These are phyloP conservation scores for Tetropium fuscum DNA, from an alignment of 2,888 invertebrate species.

Conservation along the genomic window DNA sequence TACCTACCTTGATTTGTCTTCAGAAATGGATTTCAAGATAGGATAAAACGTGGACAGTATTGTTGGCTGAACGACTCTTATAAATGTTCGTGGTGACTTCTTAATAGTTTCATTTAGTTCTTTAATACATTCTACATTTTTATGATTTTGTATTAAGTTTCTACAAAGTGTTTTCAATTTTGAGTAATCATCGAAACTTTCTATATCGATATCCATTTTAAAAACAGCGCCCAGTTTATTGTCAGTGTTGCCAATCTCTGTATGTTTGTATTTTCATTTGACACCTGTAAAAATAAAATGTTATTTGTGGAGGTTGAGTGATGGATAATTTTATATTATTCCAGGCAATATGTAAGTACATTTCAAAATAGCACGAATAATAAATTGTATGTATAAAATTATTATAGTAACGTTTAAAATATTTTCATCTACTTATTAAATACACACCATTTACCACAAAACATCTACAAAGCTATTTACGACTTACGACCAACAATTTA, in stretches of 20 bases:
- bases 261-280: conserved; percentile 9
- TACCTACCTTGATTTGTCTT: conserved; percentile 44
- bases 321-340: no score
- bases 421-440: no score
- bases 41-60: conserved; percentile 51
- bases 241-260: conserved; percentile 9
- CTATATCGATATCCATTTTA: conserved; percentile 32
- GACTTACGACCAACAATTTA: no score
- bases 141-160: conserved; percentile 45
- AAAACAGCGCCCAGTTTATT: conserved; percentile 23
- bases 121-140: conserved; percentile 42
- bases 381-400: no score
- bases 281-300: background rate
- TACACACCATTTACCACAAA: no score
- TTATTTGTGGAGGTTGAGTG: background rate
- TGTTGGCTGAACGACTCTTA: conserved; percentile 43
- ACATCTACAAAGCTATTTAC: no score
- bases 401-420: no score
- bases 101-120: conserved; percentile 40
- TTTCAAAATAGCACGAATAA: no score
- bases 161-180: conserved; percentile 42
- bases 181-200: conserved; percentile 40
- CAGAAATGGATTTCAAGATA: conserved; percentile 48
- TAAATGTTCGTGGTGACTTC: conserved; percentile 39
- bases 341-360: no score